Evolutionary conservation across 2,113 vertebrate genomes (phyloP).

Genomic region (Malurus elegans): DNA sequence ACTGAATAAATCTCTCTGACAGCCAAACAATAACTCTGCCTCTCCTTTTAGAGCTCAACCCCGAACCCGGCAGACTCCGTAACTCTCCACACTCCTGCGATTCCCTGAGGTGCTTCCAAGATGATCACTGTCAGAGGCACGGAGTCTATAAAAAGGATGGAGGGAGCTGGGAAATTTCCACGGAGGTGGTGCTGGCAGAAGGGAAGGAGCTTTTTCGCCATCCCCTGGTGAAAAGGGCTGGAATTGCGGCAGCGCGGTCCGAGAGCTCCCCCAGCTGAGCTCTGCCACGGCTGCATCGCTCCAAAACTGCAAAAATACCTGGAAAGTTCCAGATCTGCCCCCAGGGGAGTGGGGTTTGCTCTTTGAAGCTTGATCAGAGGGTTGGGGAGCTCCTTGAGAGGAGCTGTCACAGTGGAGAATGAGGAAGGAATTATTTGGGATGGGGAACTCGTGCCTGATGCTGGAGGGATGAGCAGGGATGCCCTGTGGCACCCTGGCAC

Average conservation of each 20-base stretch:
- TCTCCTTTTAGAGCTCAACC: conserved; percentile 27
- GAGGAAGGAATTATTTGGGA: background rate
- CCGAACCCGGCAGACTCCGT: conserved; percentile 26
- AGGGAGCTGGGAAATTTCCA: conserved; percentile 61
- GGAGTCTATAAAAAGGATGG: conserved; percentile 62
- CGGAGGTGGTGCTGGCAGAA: background rate
- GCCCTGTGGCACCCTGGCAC: background rate
- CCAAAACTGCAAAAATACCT: background rate
- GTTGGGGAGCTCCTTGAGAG: background rate
- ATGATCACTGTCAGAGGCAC: conserved; percentile 35
- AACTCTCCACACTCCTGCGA: conserved; percentile 27
- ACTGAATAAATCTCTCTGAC: conserved; percentile 34
- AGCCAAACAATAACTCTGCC: conserved; percentile 16
- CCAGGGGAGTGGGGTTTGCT: background rate
- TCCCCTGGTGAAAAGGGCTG: background rate
- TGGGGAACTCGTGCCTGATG: background rate
- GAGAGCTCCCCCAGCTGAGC: conserved; percentile 63
- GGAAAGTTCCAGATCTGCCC: background rate
- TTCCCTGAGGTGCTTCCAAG: conserved; percentile 22
- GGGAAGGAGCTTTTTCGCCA: background rate
- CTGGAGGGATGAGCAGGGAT: background rate
- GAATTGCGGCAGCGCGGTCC: background rate
- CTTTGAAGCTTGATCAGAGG: background rate
- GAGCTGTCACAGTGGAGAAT: background rate
- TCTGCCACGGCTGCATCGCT: background rate